phyloP scores from a whole-genome alignment of 2,113 vertebrate genomes.

The Tachycineta bicolor region DNA sequence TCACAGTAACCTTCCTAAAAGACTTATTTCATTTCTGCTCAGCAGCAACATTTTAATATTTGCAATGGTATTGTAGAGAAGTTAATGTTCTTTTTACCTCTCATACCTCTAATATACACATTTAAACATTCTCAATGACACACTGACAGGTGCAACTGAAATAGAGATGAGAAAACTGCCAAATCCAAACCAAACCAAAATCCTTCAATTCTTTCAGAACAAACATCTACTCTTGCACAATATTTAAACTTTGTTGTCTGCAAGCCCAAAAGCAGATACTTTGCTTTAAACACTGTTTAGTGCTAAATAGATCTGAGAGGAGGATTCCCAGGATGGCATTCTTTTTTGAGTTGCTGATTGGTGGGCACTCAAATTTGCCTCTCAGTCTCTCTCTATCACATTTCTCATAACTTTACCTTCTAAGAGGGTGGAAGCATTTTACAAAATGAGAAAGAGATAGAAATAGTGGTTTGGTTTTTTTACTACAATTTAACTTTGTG shows the following conservation, averaged over 20 bases:
- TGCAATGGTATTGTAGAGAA: background rate
- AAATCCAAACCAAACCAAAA: background rate
- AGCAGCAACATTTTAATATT: conserved; percentile 22
- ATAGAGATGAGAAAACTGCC: background rate
- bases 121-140: background rate
- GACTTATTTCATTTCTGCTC: conserved; percentile 20
- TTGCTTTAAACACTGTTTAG: background rate
- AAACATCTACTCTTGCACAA: background rate
- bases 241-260: background rate
- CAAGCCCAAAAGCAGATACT: background rate
- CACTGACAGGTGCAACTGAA: background rate
- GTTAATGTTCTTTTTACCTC: background rate
- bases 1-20: conserved; percentile 27
- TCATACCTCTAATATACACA: background rate
- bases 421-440: background rate
- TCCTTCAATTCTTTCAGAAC: background rate
- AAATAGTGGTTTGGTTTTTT: background rate
- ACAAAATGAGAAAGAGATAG: background rate
- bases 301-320: background rate
- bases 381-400: background rate
- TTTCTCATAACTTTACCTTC: background rate
- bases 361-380: background rate
- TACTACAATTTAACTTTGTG: background rate
- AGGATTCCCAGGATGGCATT: background rate
- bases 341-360: background rate